Percentiles rank a stretch among this genome's conserved stretches.
Evolutionary conservation across 2,113 vertebrate species (phyloP).

Genomic region (Microtus ochrogaster): DNA sequence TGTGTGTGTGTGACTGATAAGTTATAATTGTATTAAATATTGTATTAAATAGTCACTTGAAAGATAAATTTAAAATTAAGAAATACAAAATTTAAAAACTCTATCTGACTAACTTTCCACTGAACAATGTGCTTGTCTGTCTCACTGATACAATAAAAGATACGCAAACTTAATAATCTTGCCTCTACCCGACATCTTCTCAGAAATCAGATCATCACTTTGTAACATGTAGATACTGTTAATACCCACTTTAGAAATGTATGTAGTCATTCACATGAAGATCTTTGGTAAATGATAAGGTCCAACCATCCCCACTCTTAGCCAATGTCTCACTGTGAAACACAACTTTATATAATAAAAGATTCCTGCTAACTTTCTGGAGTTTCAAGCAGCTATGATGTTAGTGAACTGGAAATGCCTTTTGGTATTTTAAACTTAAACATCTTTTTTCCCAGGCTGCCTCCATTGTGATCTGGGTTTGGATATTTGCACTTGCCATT

Average conservation of each 20-base stretch:
- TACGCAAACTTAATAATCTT: slow-evolving; percentile 2
- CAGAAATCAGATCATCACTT: neutral
- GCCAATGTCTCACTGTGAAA: neutral
- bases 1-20: too few species aligned
- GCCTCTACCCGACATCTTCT: neutral
- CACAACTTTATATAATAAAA: neutral
- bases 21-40: neutral
- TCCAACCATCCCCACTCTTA: neutral
- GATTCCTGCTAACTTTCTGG: neutral
- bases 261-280: neutral
- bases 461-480: neutral
- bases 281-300: neutral
- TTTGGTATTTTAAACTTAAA: slow-evolving; percentile 15
- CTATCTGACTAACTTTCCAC: neutral
- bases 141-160: neutral
- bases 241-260: neutral
- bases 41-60: neutral
- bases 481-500: neutral
- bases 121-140: neutral
- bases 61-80: slow-evolving; percentile 45
- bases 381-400: neutral
- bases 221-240: neutral
- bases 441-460: neutral
- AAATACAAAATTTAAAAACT: slow-evolving; percentile 8
- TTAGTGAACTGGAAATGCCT: neutral